These are phyloP conservation scores for Eupeodes luniger DNA, from an alignment of 2,888 invertebrate species.

Conservation along the genomic window DNA sequence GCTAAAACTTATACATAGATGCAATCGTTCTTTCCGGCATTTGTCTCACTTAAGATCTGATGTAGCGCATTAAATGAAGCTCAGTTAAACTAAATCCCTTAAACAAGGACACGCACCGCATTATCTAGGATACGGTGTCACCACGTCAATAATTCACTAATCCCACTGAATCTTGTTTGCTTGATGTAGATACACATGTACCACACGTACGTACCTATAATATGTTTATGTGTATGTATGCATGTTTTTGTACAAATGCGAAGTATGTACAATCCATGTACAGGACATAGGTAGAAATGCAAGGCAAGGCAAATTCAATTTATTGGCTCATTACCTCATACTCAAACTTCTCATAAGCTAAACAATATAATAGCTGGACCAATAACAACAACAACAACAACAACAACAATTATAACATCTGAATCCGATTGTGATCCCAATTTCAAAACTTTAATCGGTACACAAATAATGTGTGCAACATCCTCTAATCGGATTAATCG, in stretches of 20 bases:
- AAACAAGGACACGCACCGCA: slow-evolving; percentile 50
- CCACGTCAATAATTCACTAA: slow-evolving; percentile 60
- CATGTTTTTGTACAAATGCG: not conserved
- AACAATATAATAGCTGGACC: not conserved
- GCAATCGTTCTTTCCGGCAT: slow-evolving; percentile 1
- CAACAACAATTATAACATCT: slow-evolving; percentile 16
- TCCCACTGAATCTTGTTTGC: slow-evolving; percentile 38
- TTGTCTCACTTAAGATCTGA: slow-evolving; percentile 13
- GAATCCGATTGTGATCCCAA: slow-evolving; percentile 52
- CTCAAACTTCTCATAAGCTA: not conserved
- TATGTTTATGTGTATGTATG: not conserved
- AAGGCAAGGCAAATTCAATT: slow-evolving; percentile 49
- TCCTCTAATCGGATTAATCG: slow-evolving; percentile 75
- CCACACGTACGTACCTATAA: too few species aligned
- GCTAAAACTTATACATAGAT: not conserved
- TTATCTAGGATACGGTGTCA: slow-evolving; percentile 40
- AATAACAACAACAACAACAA: not conserved
- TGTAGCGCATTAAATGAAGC: slow-evolving; percentile 14
- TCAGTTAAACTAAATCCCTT: slow-evolving; percentile 33
- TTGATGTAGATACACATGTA: not conserved
- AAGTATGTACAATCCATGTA: not conserved
- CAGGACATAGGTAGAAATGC: not conserved
- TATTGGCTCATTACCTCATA: slow-evolving; percentile 58
- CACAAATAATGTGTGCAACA: slow-evolving; percentile 70
- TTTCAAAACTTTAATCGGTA: slow-evolving; percentile 63